phyloP scores from a whole-genome alignment of 2,113 vertebrate species.

The Hirundichthys speculiger region DNA sequence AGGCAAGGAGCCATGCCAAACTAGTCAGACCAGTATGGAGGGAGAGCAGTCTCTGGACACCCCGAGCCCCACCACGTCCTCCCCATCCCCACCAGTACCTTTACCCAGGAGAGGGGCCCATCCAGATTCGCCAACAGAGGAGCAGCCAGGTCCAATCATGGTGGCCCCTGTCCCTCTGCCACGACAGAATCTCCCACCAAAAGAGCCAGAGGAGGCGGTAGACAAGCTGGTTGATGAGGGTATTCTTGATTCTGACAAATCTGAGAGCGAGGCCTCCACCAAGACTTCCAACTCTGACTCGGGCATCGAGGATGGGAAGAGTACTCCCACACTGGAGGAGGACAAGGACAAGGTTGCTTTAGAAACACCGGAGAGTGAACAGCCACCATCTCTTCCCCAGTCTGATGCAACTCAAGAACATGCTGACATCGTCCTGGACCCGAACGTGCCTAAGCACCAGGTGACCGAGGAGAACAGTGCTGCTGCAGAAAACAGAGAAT shows the following conservation, averaged over 20 bases:
- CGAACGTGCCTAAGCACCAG: slow-evolving; percentile 7
- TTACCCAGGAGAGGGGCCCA: slow-evolving; percentile 16
- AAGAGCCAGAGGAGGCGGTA: slow-evolving; percentile 35
- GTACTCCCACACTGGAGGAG: slow-evolving; percentile 63
- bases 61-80: slow-evolving; percentile 37
- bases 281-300: slow-evolving; percentile 74
- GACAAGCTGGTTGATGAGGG: slow-evolving; percentile 57
- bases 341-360: slow-evolving; percentile 66
- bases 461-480: background rate
- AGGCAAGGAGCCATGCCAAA: slow-evolving; percentile 80
- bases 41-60: slow-evolving; percentile 70
- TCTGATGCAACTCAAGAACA: slow-evolving; percentile 18
- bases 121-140: slow-evolving; percentile 1
- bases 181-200: slow-evolving; percentile 19
- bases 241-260: slow-evolving; percentile 68
- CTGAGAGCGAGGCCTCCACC: slow-evolving; percentile 72
- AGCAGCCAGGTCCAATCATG: slow-evolving; percentile 3
- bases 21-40: slow-evolving; percentile 83
- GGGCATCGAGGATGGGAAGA: slow-evolving; percentile 78
- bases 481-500: background rate
- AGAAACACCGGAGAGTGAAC: slow-evolving; percentile 64
- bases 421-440: slow-evolving; percentile 3
- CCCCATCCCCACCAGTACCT: slow-evolving; percentile 25
- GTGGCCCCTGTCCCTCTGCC: slow-evolving; percentile 52
- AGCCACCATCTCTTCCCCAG: slow-evolving; percentile 22